Evolutionary conservation across 1,140 invertebrate genomes (phyloP).

Genomic region (Nylanderia fulva): DNA sequence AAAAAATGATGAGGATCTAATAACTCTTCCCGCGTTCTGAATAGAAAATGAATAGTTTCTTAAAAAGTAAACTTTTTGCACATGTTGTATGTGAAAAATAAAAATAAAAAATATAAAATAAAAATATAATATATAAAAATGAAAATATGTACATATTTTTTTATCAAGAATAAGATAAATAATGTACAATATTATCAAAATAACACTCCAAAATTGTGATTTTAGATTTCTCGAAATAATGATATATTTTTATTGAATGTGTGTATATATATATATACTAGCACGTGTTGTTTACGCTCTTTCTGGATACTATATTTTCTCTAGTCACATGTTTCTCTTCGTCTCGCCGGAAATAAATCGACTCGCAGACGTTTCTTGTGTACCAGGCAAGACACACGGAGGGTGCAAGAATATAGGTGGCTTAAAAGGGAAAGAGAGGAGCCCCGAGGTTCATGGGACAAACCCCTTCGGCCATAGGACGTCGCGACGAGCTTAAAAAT

Average conservation of each 20-base stretch:
- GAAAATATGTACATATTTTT: too few relatives aligned
- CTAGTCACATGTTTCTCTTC: neutral
- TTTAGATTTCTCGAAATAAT: neutral
- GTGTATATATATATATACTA: neutral
- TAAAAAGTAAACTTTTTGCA: neutral
- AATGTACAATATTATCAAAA: slow-evolving; percentile 7
- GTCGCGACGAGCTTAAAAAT: slow-evolving; percentile 45
- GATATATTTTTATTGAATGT: neutral
- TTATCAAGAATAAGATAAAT: neutral
- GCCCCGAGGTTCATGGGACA: neutral
- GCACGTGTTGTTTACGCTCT: neutral
- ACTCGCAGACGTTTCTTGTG: slow-evolving; percentile 31
- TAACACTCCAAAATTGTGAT: neutral
- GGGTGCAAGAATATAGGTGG: slow-evolving; percentile 12
- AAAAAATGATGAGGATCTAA: neutral
- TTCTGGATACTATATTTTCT: neutral
- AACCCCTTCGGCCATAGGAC: neutral
- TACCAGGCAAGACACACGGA: neutral
- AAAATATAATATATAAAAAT: neutral
- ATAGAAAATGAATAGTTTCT: neutral
- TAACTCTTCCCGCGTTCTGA: neutral
- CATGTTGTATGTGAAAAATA: neutral
- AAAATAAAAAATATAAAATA: neutral
- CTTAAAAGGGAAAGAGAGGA: slow-evolving; percentile 16
- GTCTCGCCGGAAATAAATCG: slow-evolving; percentile 46